phyloP scores from a whole-genome alignment of 2,797 vertebrate species.

The Paedocypris micromegethes region DNA sequence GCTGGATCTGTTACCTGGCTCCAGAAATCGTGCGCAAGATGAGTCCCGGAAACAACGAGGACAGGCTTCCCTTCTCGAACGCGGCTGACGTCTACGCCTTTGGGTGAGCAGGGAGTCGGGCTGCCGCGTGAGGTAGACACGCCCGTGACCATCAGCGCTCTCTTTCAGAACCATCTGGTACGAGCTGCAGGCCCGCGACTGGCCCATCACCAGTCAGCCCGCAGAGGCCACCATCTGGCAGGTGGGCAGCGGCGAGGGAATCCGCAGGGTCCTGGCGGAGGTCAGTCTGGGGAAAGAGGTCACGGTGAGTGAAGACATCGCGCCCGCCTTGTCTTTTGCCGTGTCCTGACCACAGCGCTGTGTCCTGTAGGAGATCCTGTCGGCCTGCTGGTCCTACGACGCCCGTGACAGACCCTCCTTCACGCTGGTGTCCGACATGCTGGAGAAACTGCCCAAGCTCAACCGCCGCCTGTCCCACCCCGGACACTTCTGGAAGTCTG shows the following conservation, averaged over 20 bases:
- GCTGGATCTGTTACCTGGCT: constrained; percentile 95
- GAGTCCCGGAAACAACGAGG: constrained; percentile 90
- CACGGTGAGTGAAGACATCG: constrained; percentile 70
- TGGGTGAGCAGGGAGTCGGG: constrained; percentile 66
- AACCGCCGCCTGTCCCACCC: constrained; percentile 96
- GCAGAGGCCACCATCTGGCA: constrained; percentile 97
- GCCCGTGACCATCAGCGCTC: neutral
- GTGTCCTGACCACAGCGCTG: neutral
- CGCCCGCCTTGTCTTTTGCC: constrained; percentile 2
- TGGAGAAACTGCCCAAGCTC: constrained; percentile 96
- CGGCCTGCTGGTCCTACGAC: constrained; percentile 91
- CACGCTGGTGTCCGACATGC: constrained; percentile 91
- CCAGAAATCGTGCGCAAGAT: constrained; percentile 93
- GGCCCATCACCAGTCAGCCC: constrained; percentile 90
- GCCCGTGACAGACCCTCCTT: constrained; percentile 84
- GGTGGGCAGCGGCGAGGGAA: constrained; percentile 91
- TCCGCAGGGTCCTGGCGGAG: constrained; percentile 82
- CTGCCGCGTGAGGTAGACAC: too few relatives aligned
- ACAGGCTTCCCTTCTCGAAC: constrained; percentile 91
- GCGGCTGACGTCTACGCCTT: constrained; percentile 95
- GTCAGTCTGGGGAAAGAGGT: constrained; percentile 93
- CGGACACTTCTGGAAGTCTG: constrained; percentile 99
- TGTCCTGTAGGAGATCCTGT: constrained; percentile 87
- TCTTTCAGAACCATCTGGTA: constrained; percentile 90
- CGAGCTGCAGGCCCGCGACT: constrained; percentile 95